Percentiles rank a stretch among this genome's conserved stretches.
Evolutionary conservation across 1,140 invertebrate genomes (phyloP).

Genomic region (Drosophila sulfurigaster): DNA sequence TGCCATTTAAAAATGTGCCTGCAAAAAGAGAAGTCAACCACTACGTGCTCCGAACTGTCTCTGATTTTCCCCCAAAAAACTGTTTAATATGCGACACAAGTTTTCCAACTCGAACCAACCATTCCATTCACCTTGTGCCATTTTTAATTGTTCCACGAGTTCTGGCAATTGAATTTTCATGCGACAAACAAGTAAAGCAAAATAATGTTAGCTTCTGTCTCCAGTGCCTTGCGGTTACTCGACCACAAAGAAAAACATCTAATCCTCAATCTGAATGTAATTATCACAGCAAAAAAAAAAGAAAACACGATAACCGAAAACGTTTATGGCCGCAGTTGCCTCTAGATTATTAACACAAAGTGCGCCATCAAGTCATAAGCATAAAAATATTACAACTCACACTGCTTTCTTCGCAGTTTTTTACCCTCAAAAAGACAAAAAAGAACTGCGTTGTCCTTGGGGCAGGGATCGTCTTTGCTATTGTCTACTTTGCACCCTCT

Average conservation of each 20-base stretch:
- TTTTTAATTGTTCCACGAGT: slow-evolving; percentile 71
- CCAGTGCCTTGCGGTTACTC: slow-evolving; percentile 27
- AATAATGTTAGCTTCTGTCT: slow-evolving; percentile 26
- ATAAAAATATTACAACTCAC: slow-evolving; percentile 69
- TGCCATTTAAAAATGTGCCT: slow-evolving; percentile 80
- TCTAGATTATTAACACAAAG: slow-evolving; percentile 79
- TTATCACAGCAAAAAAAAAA: slow-evolving; percentile 48
- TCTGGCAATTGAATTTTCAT: slow-evolving; percentile 72
- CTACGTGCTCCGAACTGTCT: slow-evolving; percentile 49
- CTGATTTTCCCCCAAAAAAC: slow-evolving; percentile 51
- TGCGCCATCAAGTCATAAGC: slow-evolving; percentile 66
- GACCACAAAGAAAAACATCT: slow-evolving; percentile 54
- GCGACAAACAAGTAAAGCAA: slow-evolving; percentile 50
- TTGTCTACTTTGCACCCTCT: slow-evolving; percentile 61
- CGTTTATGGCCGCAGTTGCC: slow-evolving; percentile 63
- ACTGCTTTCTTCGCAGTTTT: slow-evolving; percentile 23
- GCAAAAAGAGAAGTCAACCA: slow-evolving; percentile 49
- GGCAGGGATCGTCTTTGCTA: slow-evolving; percentile 8
- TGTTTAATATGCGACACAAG: slow-evolving; percentile 71
- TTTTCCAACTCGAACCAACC: slow-evolving; percentile 49
- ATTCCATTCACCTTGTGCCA: slow-evolving; percentile 35
- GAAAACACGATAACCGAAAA: slow-evolving; percentile 3
- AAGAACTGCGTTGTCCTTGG: slow-evolving; percentile 19
- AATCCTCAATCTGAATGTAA: slow-evolving; percentile 68
- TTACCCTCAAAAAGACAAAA: slow-evolving; percentile 58